Conservation (phyloP, 2,797 vertebrate genomes). For the Neosilurus mollespiculum region DNA sequence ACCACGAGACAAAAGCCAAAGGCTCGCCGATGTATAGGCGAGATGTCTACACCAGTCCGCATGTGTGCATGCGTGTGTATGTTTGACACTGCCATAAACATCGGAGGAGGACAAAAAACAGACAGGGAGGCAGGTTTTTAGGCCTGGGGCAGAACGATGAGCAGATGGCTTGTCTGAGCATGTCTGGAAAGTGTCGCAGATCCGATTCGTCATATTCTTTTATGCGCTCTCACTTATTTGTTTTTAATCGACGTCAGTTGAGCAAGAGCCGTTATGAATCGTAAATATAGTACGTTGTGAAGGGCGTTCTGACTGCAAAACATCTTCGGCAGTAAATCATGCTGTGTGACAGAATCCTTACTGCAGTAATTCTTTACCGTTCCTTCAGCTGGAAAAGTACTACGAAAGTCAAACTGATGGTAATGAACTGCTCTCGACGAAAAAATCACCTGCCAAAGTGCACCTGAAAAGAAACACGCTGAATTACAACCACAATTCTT, state of each 20-base stretch:
- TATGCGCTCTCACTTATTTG: background rate
- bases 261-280: background rate
- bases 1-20: slow-evolving; percentile 46
- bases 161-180: slow-evolving; percentile 36
- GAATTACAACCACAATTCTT: background rate
- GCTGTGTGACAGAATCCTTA: background rate
- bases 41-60: slow-evolving; percentile 41
- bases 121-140: slow-evolving; percentile 10
- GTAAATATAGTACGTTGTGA: background rate
- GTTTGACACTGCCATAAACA: slow-evolving; percentile 25
- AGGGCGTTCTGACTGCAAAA: background rate
- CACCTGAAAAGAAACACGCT: background rate
- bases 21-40: slow-evolving; percentile 39
- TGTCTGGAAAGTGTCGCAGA: slow-evolving; percentile 28
- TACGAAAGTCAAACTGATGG: background rate
- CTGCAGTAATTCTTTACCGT: background rate
- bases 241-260: slow-evolving; percentile 27
- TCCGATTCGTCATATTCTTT: slow-evolving; percentile 38
- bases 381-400: background rate
- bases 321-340: no score
- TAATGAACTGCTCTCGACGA: background rate
- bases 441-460: background rate
- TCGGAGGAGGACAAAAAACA: background rate
- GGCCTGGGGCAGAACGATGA: slow-evolving; percentile 23
- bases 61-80: slow-evolving; percentile 19